Evolutionary conservation across 2,888 invertebrate species (phyloP).

Genomic region (Erynnis tages): DNA sequence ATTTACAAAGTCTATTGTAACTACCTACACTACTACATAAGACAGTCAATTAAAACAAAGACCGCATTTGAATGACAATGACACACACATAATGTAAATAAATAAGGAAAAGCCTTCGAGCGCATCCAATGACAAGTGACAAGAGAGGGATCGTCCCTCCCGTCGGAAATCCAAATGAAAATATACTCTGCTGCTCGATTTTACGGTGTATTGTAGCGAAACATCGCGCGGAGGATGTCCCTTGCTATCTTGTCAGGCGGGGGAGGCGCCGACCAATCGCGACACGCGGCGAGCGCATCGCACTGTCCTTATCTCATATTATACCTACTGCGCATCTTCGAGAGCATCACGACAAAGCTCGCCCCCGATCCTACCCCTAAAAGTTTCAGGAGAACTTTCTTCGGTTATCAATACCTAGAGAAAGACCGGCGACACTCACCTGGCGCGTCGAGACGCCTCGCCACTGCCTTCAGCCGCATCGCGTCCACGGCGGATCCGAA

Average conservation of each 20-base stretch:
- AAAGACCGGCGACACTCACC: slow-evolving; percentile 69
- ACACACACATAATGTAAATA: slow-evolving; percentile 52
- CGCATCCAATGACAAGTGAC: slow-evolving; percentile 80
- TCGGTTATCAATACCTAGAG: slow-evolving; percentile 1
- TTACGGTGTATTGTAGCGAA: slow-evolving; percentile 41
- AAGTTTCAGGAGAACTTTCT: slow-evolving; percentile 15
- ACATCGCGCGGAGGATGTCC: slow-evolving; percentile 64
- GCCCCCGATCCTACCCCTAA: background rate
- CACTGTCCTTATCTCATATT: slow-evolving; percentile 66
- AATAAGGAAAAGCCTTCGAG: slow-evolving; percentile 69
- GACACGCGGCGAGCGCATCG: slow-evolving; percentile 64
- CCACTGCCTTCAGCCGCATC: slow-evolving; percentile 88
- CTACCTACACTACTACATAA: too few species aligned
- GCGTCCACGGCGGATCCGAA: slow-evolving; percentile 47
- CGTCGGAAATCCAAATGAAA: slow-evolving; percentile 37
- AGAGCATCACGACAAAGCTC: slow-evolving; percentile 20
- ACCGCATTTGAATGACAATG: slow-evolving; percentile 28
- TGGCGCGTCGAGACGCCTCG: slow-evolving; percentile 85
- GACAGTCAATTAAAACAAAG: slow-evolving; percentile 3
- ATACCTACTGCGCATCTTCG: slow-evolving; percentile 67
- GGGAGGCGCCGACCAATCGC: slow-evolving; percentile 73
- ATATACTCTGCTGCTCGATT: slow-evolving; percentile 37
- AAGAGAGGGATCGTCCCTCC: slow-evolving; percentile 75
- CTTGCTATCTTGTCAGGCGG: slow-evolving; percentile 79
- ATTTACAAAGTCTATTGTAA: background rate